These are phyloP conservation scores for Eulemur rufifrons DNA, from an alignment of 2,113 vertebrate genomes.

Conservation along the genomic window DNA sequence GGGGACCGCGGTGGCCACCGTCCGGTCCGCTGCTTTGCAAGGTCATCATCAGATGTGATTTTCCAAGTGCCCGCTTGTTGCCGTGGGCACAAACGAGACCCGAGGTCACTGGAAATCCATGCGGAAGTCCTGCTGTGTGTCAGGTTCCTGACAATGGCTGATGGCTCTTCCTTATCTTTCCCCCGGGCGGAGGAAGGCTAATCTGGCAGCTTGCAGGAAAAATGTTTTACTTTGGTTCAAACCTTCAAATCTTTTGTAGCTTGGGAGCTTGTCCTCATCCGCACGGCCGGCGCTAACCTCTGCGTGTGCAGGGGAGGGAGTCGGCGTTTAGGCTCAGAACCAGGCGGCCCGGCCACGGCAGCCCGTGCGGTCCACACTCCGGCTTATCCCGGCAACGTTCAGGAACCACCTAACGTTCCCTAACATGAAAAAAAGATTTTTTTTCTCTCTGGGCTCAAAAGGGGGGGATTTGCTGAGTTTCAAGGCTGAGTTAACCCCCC, in stretches of 20 bases:
- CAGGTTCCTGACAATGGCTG: neutral
- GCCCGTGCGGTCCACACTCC: fast-evolving
- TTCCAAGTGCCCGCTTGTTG: neutral
- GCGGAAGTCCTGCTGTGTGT: neutral
- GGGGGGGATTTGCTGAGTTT: neutral
- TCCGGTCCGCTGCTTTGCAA: neutral
- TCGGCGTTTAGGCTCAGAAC: neutral
- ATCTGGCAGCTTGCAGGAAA: neutral
- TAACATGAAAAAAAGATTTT: neutral
- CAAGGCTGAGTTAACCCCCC: neutral
- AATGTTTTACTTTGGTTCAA: neutral
- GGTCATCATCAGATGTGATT: neutral
- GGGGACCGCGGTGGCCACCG: fast-evolving
- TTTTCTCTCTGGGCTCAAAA: neutral
- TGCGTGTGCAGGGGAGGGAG: neutral
- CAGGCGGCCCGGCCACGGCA: neutral
- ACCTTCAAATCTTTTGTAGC: neutral
- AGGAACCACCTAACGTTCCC: neutral
- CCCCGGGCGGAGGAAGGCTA: neutral
- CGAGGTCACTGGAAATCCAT: neutral
- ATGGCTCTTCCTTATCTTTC: neutral
- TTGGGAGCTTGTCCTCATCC: neutral
- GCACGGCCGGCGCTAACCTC: neutral
- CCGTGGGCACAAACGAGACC: neutral
- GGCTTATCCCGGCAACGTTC: neutral